A percentile compares a stretch with the other conserved stretches of the same genome.
phyloP scores from a whole-genome alignment of 2,888 invertebrate species.

The Carterocephalus palaemon region DNA sequence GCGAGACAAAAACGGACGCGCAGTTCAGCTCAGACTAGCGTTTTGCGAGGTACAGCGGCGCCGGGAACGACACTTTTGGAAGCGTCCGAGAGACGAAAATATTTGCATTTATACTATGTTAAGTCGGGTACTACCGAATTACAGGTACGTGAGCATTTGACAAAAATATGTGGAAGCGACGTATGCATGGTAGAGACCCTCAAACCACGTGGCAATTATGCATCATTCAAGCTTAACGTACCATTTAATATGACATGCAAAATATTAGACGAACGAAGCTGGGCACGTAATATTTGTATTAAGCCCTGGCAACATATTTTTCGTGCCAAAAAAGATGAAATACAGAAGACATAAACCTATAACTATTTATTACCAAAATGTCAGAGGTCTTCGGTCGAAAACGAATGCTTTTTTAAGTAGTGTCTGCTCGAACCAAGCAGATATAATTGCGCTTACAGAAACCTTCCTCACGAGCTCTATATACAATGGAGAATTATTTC shows the following conservation, averaged over 20 bases:
- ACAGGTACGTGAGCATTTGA: constrained; percentile 4
- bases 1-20: not conserved
- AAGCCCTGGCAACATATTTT: constrained; percentile 18
- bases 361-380: constrained; percentile 2
- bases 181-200: constrained; percentile 2
- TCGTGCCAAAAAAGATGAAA: not conserved
- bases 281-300: constrained; percentile 16
- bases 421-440: not conserved
- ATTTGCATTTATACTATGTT: constrained; percentile 12
- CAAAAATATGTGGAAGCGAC: constrained; percentile 1
- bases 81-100: constrained; percentile 7
- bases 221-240: constrained; percentile 1
- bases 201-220: constrained; percentile 14
- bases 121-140: constrained; percentile 7
- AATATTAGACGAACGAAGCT: not conserved
- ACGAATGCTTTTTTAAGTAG: not conserved
- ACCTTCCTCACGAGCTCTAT: constrained; percentile 1
- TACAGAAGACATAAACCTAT: not conserved
- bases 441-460: constrained; percentile 7
- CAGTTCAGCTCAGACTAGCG: not conserved
- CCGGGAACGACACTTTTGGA: constrained; percentile 2
- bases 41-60: constrained; percentile 6
- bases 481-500: constrained; percentile 1
- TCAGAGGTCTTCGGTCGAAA: constrained; percentile 8
- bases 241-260: not conserved